Conservation (phyloP, 2,113 vertebrate species). For the Stegastes partitus region DNA sequence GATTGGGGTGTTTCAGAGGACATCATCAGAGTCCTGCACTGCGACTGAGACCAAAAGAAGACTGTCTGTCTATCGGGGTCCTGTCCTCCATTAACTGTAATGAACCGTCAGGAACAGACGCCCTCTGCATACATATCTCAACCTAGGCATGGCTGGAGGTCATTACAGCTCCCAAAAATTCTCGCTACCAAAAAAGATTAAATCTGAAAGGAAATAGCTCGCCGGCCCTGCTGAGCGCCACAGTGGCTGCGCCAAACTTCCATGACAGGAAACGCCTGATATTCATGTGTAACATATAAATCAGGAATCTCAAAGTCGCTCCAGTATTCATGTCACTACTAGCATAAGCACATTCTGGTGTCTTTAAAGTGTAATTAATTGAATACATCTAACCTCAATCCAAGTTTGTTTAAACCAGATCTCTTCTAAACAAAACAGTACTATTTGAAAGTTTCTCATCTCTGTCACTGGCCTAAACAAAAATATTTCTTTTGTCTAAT, state of each 20-base stretch:
- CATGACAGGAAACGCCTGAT: constrained; percentile 18
- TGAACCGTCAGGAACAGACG: constrained; percentile 23
- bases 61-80: constrained; percentile 21
- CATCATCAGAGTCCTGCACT: constrained; percentile 11
- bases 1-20: constrained; percentile 19
- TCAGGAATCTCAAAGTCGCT: neutral
- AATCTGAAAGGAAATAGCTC: constrained; percentile 40
- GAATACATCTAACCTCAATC: constrained; percentile 22
- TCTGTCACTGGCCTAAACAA: constrained; percentile 11
- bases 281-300: constrained; percentile 37
- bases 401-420: constrained; percentile 17
- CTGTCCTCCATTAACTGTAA: constrained; percentile 18
- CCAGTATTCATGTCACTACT: neutral
- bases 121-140: constrained; percentile 13
- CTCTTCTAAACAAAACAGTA: constrained; percentile 14
- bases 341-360: neutral
- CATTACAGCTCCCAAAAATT: constrained; percentile 42
- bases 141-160: constrained; percentile 25
- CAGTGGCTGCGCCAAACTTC: constrained; percentile 28
- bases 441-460: constrained; percentile 53
- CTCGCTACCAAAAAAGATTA: constrained; percentile 29
- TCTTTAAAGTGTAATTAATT: constrained; percentile 23
- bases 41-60: constrained; percentile 27
- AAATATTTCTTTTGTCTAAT: constrained; percentile 59
- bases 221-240: neutral